These are phyloP conservation scores for Oryctes rhinoceros DNA, from an alignment of 1,140 invertebrate genomes.

Conservation along the genomic window DNA sequence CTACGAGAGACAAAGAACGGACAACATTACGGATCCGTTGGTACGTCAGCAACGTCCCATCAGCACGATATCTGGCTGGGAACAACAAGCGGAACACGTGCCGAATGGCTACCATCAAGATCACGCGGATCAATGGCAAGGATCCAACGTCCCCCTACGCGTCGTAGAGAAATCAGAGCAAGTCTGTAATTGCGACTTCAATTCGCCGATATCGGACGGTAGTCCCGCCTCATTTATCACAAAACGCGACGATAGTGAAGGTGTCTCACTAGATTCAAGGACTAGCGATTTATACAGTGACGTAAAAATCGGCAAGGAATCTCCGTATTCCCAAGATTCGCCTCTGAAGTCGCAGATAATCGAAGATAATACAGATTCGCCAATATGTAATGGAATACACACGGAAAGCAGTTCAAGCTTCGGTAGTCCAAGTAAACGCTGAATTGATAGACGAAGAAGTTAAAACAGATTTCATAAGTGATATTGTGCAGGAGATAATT, in stretches of 20 bases:
- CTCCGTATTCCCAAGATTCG: constrained; percentile 56
- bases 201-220: constrained; percentile 66
- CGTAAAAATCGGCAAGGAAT: constrained; percentile 62
- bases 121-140: constrained; percentile 59
- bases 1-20: constrained; percentile 90
- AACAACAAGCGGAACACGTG: constrained; percentile 65
- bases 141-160: constrained; percentile 58
- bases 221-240: constrained; percentile 64
- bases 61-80: constrained; percentile 95
- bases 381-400: constrained; percentile 58
- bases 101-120: constrained; percentile 61
- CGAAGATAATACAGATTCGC: constrained; percentile 50
- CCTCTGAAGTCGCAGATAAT: constrained; percentile 54
- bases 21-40: constrained; percentile 94
- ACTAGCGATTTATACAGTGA: constrained; percentile 66
- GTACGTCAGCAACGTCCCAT: constrained; percentile 90
- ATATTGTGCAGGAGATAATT: constrained; percentile 68
- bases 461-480: constrained; percentile 65
- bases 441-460: constrained; percentile 63
- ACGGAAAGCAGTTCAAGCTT: constrained; percentile 56
- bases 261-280: constrained; percentile 64
- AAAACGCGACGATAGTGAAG: constrained; percentile 65
- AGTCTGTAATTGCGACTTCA: constrained; percentile 67
- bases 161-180: constrained; percentile 62
- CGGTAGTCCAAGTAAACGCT: constrained; percentile 53